Base-by-base conservation (phyloP, 2,888 invertebrate genomes). In the Tipula confusa region DNA sequence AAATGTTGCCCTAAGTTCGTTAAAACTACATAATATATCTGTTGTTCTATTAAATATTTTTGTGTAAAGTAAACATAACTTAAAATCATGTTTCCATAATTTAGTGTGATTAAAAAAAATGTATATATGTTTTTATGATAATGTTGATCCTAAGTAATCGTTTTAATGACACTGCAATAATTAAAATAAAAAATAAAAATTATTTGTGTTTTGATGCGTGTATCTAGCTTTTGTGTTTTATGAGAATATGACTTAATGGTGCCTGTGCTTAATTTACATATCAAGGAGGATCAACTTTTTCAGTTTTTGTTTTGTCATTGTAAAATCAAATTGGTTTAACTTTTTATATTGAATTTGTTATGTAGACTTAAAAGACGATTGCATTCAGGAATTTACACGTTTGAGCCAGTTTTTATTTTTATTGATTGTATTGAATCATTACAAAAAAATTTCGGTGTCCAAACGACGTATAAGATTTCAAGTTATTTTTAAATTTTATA, bases 121-220 rank as follows among this genome's bases (percentile, higher is more conserved):
- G 3, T 64, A 24, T 9, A 2, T 24, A 15, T 64, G 43, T 38
- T n/a, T n/a, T n/a, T n/a, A n/a, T n/a, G n/a, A 43, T 43, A n/a
- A 31, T 31, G 31, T 31, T 43, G 43, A 64, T 64, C 64, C 64
- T 64, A 64, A 64, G 64, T 64, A 64, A 64, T 64, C 64, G 64
- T 64, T 64, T 64, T 64, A 64, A 64, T 64, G 64, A 64, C 64
- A 64, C 64, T 64, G 64, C 64, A 64, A 24, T 64, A 64, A 64
- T 64, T 64, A 64, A 24, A 64, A 64, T 2, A 64, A 18, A 43
- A n/a, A 2, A 7, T 36, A 9, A 11, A 7, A n/a, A 48, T 18
- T 48, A 64, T 64, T 64, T 2, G 24, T 64, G 13, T 38, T n/a
- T n/a, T 64, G 64, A 9, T 64, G 64, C n/a, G 43, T 43, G 43